Percentiles rank a stretch among this genome's conserved stretches.
These are phyloP conservation scores for Glaucidium brasilianum DNA, from an alignment of 2,113 vertebrate genomes.

Conservation along the genomic window DNA sequence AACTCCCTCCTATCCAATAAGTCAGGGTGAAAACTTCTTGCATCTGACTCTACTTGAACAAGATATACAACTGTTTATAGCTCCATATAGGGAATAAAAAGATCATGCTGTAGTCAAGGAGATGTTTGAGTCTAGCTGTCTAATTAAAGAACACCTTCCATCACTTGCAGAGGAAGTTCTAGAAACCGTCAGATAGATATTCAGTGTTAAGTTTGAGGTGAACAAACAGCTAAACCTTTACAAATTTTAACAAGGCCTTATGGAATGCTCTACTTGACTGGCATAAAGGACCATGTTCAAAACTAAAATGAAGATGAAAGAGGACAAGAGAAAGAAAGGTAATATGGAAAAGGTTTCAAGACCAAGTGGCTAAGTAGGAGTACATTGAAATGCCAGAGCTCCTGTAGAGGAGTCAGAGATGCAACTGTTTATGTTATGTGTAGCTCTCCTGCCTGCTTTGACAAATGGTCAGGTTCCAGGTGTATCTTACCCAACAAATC, in stretches of 20 bases:
- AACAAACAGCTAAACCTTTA: not conserved
- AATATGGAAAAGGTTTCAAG: not conserved
- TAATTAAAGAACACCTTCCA: not conserved
- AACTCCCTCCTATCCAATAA: not conserved
- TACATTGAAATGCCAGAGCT: not conserved
- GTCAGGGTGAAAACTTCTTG: not conserved
- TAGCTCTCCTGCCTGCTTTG: not conserved
- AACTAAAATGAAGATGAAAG: not conserved
- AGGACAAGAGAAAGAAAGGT: not conserved
- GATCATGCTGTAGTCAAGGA: not conserved
- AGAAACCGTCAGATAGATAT: not conserved
- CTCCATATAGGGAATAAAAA: not conserved
- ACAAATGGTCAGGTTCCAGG: not conserved
- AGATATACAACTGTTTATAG: not conserved
- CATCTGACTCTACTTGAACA: not conserved
- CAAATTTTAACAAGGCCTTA: not conserved
- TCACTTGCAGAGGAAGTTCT: not conserved
- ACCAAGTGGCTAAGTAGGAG: not conserved
- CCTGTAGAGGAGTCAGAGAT: not conserved
- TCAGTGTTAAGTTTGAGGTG: not conserved
- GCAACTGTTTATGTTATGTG: not conserved
- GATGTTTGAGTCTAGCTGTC: not conserved
- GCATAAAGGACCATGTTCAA: not conserved
- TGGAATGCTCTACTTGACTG: not conserved
- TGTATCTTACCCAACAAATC: not conserved